Conservation (phyloP, 2,797 vertebrate genomes). For the Lutra lutra region DNA sequence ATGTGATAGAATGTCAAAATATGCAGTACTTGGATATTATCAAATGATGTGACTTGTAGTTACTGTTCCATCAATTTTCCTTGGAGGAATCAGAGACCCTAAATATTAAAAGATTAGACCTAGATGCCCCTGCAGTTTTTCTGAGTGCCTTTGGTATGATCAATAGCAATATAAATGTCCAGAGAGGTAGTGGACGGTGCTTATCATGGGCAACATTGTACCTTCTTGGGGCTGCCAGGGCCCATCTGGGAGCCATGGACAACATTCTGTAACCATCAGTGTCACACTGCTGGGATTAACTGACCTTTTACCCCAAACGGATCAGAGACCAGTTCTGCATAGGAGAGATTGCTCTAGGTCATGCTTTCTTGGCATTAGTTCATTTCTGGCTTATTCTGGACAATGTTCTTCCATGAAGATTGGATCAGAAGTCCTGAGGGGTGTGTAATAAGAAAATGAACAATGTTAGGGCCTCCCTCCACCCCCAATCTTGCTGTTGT, state of each 20-base stretch:
- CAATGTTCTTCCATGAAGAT: not conserved
- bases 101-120: not conserved
- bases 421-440: not conserved
- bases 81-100: not conserved
- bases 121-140: not conserved
- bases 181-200: not conserved
- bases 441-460: not conserved
- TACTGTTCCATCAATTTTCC: not conserved
- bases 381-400: not conserved
- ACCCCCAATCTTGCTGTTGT: not conserved
- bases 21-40: not conserved
- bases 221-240: not conserved
- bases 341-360: not conserved
- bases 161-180: not conserved
- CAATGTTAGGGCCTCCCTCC: not conserved
- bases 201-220: not conserved
- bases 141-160: not conserved
- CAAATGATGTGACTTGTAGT: not conserved
- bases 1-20: too few species aligned
- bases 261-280: not conserved
- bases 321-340: not conserved
- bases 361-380: not conserved
- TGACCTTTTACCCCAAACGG: not conserved
- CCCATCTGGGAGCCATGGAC: not conserved
- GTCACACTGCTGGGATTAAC: not conserved